Evolutionary conservation across 2,113 vertebrate genomes (phyloP), one percentile per base, ranked within the genome.

Genomic region (Rhipidura dahli): DNA sequence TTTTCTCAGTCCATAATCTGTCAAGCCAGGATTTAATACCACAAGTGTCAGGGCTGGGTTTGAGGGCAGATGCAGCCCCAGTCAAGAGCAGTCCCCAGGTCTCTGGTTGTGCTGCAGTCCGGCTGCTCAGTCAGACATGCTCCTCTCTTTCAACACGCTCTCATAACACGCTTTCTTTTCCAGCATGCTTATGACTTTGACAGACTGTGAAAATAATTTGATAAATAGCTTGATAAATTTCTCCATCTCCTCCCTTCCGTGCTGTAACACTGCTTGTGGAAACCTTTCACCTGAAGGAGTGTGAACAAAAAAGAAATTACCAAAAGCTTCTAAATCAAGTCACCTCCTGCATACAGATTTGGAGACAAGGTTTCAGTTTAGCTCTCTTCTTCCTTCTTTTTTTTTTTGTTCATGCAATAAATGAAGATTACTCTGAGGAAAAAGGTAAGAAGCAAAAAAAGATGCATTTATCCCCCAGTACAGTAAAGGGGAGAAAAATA

Each of bases 241-340:
- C 66, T 87, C 94, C 81, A 76, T 94, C 92, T 95, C 85, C 83
- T 91, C 85, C 85, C 91, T 84, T 90, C 89, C 13, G 53, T 68
- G 79, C 68, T 80, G 65, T 83, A 71, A 44, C 40, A 49, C 51
- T 73, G 79, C 75, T 90, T 90, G 91, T 64, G 80, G 90, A 89
- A 95, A 73, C 68, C 96, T 93, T 89, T 82, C 94, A 86, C 91
- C 17, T 69, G 89, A 59, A 94, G 89, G 71, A 84, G 89, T 69
- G 75, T 82, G 94, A 96, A 96, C 96, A 92, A 95, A 94, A 96
- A 87, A 56, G 76, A 96, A 97, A 94, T 97, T 93, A 90, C 91
- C 68, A 14, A 84, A 83, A 89, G 91, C 88, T 94, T 94, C 93
- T 82, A 94, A 91, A 97, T 94, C 87, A 91, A 91, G 79, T 82